A percentile compares a stretch with the other conserved stretches of the same genome.
Evolutionary conservation across 2,888 invertebrate genomes (phyloP).

Genomic region (Loripinus fragilis): DNA sequence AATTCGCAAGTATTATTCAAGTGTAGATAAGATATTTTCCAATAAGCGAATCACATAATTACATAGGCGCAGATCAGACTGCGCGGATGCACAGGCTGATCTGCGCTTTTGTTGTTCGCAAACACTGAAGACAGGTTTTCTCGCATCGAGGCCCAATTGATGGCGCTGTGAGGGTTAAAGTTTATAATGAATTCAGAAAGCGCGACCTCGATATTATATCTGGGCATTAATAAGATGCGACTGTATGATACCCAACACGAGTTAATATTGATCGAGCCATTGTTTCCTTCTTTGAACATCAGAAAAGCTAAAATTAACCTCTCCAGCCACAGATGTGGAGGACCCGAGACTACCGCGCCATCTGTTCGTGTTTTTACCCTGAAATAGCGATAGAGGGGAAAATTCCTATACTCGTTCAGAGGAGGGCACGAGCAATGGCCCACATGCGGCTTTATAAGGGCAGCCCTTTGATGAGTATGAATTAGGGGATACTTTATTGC

Average conservation of each 20-base stretch:
- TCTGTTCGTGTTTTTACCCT: slow-evolving; percentile 31
- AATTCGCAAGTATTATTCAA: no score
- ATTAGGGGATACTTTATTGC: slow-evolving; percentile 11
- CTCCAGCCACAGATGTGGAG: slow-evolving; percentile 46
- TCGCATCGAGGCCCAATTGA: no score
- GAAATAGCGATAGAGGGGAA: not conserved
- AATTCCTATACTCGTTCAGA: not conserved
- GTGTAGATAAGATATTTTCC: no score
- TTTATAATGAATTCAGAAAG: slow-evolving; percentile 19
- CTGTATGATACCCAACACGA: slow-evolving; percentile 45
- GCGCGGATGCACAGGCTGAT: no score
- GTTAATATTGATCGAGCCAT: slow-evolving; percentile 59
- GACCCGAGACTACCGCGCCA: slow-evolving; percentile 41
- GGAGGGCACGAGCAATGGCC: not conserved
- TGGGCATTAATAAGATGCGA: slow-evolving; percentile 38
- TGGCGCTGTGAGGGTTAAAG: no score
- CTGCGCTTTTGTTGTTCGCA: no score
- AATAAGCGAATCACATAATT: no score
- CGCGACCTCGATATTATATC: slow-evolving; percentile 20
- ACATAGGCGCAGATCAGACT: no score
- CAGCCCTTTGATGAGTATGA: slow-evolving; percentile 10
- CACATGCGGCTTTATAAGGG: slow-evolving; percentile 12
- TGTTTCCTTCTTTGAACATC: slow-evolving; percentile 52
- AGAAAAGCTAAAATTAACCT: slow-evolving; percentile 52
- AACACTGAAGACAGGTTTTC: no score